Evolutionary conservation across 2,113 vertebrate species (phyloP), one percentile per base, ranked within the genome.

Genomic region (Sceloporus undulatus): DNA sequence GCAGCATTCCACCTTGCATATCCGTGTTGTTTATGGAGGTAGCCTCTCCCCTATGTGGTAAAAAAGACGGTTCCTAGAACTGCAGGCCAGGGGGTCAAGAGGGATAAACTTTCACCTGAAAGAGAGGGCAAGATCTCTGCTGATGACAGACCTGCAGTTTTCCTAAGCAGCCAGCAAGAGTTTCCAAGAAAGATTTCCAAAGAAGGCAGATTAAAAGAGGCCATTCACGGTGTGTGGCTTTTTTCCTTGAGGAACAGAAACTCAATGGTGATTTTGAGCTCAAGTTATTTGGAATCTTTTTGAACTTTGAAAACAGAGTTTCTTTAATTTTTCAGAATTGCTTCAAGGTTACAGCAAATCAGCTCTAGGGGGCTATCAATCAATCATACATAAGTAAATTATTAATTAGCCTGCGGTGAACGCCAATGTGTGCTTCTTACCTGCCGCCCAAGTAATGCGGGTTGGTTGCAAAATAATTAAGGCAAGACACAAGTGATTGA

Each of bases 131-230:
- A 71, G 42, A 70, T 70, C 62, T 70, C 85, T 9, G 62, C 85
- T 71, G 85, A 79, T 70, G 9, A 23, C 80, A 79, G 66, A 76
- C 86, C 56, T n/a, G 40, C 82, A 34, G n/a, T 70, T 92, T 93
- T 89, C 38, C 77, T 83, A 89, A 87, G 88, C 71, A 83, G 85
- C 14, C 62, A 91, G 86, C 11, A 87, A 16, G 91, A 78, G 85
- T 95, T 93, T 92, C 87, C 89, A 90, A 91, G 68, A 65, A 1
- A n/a, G 2, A 2, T 86, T 94, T 90, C 75, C 85, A 85, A 65
- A 83, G 68, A 54, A 76, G 34, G 83, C 42, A 34, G 2, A 4
- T 76, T 27, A 87, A 92, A 80, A 91, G 70, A 91, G 88, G 54
- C 79, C 0, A 0, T 76, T 78, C 76, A 78, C 23, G 84, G 48